phyloP scores from a whole-genome alignment of 2,888 invertebrate species.

The Pterostichus madidus region DNA sequence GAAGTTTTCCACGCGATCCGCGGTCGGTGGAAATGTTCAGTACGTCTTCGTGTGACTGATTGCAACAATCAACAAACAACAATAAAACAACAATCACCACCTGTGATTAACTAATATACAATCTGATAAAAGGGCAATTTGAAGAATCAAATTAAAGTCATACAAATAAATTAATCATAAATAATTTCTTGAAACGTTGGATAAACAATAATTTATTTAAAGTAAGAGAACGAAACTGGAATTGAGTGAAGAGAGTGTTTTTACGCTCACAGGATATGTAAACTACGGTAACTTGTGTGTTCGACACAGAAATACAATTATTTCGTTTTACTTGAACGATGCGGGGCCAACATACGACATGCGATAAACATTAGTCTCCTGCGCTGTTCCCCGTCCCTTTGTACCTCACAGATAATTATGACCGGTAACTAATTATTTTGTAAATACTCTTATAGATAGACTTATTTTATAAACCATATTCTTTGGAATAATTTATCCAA shows the following conservation, averaged over 20 bases:
- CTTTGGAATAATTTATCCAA: conserved; percentile 6
- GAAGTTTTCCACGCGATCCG: conserved; percentile 48
- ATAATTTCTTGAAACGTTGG: background rate
- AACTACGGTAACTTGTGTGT: conserved; percentile 52
- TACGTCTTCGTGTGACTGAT: conserved; percentile 44
- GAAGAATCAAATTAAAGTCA: no score
- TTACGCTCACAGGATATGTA: conserved; percentile 57
- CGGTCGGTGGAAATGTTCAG: conserved; percentile 52
- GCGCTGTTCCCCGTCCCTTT: background rate
- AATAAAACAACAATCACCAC: conserved; percentile 32
- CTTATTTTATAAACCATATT: background rate
- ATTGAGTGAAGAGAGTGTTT: conserved; percentile 23
- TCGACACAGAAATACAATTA: conserved; percentile 63
- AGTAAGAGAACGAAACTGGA: conserved; percentile 19
- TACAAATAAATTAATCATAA: no score
- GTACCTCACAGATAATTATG: background rate
- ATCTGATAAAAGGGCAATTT: no score
- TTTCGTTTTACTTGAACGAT: conserved; percentile 35
- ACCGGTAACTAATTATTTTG: background rate
- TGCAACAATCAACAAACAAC: conserved; percentile 42
- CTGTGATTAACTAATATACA: background rate
- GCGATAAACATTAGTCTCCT: conserved; percentile 33
- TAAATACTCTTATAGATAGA: no score
- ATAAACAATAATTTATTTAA: conserved; percentile 15
- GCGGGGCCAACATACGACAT: conserved; percentile 43